A percentile compares a stretch with the other conserved stretches of the same genome.
Conservation (phyloP, 2,888 invertebrate genomes). For the Dioctria rufipes region DNA sequence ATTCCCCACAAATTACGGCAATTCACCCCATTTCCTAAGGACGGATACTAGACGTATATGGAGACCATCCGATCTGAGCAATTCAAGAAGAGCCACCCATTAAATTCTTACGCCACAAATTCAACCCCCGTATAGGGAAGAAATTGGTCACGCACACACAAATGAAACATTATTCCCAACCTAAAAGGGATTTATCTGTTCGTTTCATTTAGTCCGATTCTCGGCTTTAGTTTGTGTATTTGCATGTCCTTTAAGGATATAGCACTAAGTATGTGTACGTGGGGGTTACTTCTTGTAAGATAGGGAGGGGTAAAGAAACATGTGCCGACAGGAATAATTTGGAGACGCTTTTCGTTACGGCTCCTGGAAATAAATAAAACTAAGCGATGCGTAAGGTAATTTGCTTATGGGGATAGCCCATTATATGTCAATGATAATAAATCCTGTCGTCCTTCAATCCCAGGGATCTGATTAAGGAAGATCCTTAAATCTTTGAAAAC, state of each 20-base stretch:
- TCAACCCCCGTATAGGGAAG: conserved; percentile 26
- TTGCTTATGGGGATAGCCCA: conserved; percentile 57
- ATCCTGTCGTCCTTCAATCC: conserved; percentile 53
- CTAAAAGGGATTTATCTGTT: conserved; percentile 46
- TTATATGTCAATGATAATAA: conserved; percentile 59
- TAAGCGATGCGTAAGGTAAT: conserved; percentile 57
- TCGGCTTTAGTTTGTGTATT: conserved; percentile 36
- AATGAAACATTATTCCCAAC: conserved; percentile 46
- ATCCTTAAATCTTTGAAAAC: conserved; percentile 25
- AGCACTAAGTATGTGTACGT: not conserved
- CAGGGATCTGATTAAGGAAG: conserved; percentile 33
- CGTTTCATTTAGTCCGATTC: conserved; percentile 48
- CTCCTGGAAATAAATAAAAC: conserved; percentile 56
- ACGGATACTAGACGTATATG: conserved; percentile 10
- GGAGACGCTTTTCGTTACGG: conserved; percentile 26
- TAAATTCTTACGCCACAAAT: conserved; percentile 45
- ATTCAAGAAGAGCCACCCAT: conserved; percentile 41
- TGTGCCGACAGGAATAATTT: conserved; percentile 35
- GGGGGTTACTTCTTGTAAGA: not conserved
- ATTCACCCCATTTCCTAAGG: conserved; percentile 20
- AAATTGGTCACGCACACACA: conserved; percentile 51
- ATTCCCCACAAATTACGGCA: conserved; percentile 46
- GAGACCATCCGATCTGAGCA: conserved; percentile 14
- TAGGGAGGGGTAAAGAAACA: not conserved
- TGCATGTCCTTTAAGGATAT: conserved; percentile 7